Evolutionary conservation across 2,888 invertebrate genomes (phyloP), one percentile per base, ranked within the genome.

Genomic region (Drosophila fungiperda): DNA sequence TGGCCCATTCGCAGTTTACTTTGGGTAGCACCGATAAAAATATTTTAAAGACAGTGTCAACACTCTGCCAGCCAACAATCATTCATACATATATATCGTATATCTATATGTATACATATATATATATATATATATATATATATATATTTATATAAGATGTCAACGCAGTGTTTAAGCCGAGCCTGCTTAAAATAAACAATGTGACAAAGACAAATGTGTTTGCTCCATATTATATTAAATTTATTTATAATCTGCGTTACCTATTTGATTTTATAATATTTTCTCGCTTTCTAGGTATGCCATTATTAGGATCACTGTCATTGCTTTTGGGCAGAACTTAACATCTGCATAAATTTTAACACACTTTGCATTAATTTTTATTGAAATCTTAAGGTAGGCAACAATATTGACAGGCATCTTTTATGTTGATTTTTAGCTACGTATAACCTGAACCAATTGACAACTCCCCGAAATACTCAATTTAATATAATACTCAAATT

Each of bases 1-100:
- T 49, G 61, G 76, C 67, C 48, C 62, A 68, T 76, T 78, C 48
- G 55, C 53, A 54, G 49, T 60, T 62, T 75, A 75, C 75, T 75
- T 79, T 75, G 58, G 68, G 80, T 26, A 62, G 40, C 64, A 45
- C 52, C 26, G 58, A 60, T 66, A 58, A 52, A 69, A 70, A 67
- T 63, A 42, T 67, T 68, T 75, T 50, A 65, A 62, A 54, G 50
- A 57, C 63, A 35, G n/a, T 67, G 8, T 49, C 49, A 59, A 20
- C 40, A 38, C 45, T 52, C 42, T 35, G 49, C 42, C 36, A 54
- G 17, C 17, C 54, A 35, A 50, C 69, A 67, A 61, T 78, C 60
- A 61, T 36, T 45, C 48, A 32, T 9, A 35, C 52, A 29, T 49
- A 40, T 33, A 38, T 29, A 6, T 36, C 32, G 53, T 9, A 32